phyloP scores from a whole-genome alignment of 1,140 invertebrate genomes.

The Sipha flava region DNA sequence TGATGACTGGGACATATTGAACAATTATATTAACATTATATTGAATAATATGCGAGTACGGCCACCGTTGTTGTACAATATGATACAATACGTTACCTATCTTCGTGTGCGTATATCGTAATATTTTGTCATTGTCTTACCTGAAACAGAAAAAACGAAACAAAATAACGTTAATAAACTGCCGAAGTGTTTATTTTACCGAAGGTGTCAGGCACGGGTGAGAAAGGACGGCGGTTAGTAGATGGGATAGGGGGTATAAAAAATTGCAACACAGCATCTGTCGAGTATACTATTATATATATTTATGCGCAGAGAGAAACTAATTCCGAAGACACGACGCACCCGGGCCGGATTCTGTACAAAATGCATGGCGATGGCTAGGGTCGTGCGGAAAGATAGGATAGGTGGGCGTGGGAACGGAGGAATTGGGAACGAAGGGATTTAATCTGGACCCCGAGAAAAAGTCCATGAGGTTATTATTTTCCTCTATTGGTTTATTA shows the following conservation, averaged over 20 bases:
- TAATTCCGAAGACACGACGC: constrained; percentile 9
- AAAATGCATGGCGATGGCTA: no score
- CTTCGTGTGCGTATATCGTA: not conserved
- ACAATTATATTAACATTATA: no score
- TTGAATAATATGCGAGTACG: no score
- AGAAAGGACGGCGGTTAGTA: no score
- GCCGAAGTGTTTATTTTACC: not conserved
- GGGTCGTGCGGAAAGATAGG: no score
- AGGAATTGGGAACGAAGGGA: not conserved
- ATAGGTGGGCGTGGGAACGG: not conserved
- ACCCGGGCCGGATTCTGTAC: no score
- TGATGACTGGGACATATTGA: no score
- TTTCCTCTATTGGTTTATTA: constrained; percentile 29
- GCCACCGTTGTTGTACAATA: no score
- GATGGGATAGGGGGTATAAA: not conserved
- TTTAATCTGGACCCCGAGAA: constrained; percentile 22
- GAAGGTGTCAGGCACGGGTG: no score
- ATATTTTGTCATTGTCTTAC: not conserved
- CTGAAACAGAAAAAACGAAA: constrained; percentile 15
- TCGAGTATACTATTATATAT: not conserved
- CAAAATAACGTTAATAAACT: not conserved
- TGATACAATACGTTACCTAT: no score
- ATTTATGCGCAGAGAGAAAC: not conserved
- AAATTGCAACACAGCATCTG: not conserved
- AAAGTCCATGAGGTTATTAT: constrained; percentile 29